These are phyloP conservation scores for Acrocephalus scirpaceus DNA, from an alignment of 2,797 vertebrate genomes.

Conservation along the genomic window DNA sequence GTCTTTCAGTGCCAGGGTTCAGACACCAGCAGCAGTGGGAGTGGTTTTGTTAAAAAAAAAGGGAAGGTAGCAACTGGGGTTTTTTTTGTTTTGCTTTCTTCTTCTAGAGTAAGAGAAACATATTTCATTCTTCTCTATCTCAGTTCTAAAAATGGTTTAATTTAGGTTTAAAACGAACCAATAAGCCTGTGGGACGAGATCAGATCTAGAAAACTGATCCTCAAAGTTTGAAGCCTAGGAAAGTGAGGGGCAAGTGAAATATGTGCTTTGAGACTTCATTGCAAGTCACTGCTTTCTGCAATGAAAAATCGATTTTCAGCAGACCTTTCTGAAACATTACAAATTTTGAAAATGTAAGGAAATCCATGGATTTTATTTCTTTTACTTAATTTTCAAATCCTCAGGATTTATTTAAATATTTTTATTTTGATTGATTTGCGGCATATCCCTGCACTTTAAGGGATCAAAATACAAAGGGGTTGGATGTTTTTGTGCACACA, in stretches of 20 bases:
- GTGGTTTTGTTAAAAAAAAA: background rate
- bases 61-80: fast-evolving
- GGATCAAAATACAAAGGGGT: background rate
- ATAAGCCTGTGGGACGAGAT: background rate
- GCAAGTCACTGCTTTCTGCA: background rate
- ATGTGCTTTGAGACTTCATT: background rate
- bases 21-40: background rate
- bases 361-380: background rate
- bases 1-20: background rate
- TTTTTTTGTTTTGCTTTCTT: background rate
- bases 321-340: background rate
- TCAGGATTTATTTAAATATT: background rate
- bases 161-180: background rate
- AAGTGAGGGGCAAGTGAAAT: background rate
- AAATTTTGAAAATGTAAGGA: background rate
- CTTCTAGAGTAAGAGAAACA: background rate
- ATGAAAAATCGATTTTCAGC: background rate
- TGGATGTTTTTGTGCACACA: background rate
- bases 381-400: slow-evolving; percentile 1
- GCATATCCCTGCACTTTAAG: background rate
- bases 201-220: background rate
- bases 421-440: background rate
- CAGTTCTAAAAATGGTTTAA: background rate
- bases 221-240: background rate
- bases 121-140: background rate